Evolutionary conservation across 2,888 invertebrate genomes (phyloP).

Genomic region (Plebejus argus): DNA sequence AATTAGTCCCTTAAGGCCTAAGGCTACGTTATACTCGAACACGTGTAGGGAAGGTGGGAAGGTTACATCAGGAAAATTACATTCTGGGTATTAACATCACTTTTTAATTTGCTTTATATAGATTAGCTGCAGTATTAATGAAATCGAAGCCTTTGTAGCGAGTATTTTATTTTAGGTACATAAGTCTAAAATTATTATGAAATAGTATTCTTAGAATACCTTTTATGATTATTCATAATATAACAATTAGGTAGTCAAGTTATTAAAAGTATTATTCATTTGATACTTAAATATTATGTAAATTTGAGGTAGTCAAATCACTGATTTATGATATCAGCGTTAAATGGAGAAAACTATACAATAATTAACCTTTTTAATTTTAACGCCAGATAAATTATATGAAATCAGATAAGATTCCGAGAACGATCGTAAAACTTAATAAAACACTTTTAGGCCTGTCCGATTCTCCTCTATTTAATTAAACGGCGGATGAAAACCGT

Average conservation of each 20-base stretch:
- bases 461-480: neutral
- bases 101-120: neutral
- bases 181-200: no score
- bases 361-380: slow-evolving; percentile 13
- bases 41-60: neutral
- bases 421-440: slow-evolving; percentile 17
- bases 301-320: neutral
- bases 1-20: slow-evolving; percentile 19
- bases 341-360: neutral
- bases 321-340: neutral
- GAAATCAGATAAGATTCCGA: slow-evolving; percentile 10
- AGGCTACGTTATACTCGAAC: neutral
- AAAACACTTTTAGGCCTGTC: slow-evolving; percentile 8
- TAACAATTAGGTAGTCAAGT: no score
- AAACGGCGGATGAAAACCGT: slow-evolving; percentile 1
- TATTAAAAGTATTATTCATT: no score
- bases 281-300: no score
- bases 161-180: no score
- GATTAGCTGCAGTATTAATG: neutral
- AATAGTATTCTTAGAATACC: no score
- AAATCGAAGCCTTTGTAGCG: neutral
- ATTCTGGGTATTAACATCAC: neutral
- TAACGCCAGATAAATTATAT: slow-evolving; percentile 4
- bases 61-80: neutral
- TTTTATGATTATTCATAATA: neutral